Base-by-base conservation (phyloP, 2,113 vertebrate genomes). In the Oreochromis spilurus region DNA sequence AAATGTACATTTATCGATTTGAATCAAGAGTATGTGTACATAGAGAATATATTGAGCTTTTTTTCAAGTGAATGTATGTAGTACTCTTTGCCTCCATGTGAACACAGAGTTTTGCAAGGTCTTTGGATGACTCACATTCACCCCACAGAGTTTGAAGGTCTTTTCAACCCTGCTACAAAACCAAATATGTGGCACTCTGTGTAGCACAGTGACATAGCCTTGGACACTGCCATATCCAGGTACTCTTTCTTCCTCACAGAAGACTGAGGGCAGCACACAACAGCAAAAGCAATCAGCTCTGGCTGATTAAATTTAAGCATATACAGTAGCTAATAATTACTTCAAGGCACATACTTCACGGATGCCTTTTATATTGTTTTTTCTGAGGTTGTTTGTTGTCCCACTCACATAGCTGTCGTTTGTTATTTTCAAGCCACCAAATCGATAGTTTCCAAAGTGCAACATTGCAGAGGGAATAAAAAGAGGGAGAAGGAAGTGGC, bases 371-470 rank as follows among this genome's bases (percentile, higher is more conserved):
- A 43, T 45, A 45, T 83, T 88, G 81, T 87, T 89, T 94, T 87
- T 85, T 34, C 50, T 26, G 54, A 62, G 88, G 83, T 88, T 91
- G 79, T 94, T 95, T 90, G 88, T 93, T 95, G 87, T 75, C 82
- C 57, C 72, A 50, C 86, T 89, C 7, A 21, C 82, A 88, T 50
- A 17, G 52, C 80, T 84, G 88, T 87, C n/a, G 90, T 95, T 93
- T 94, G 92, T 94, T 96, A 91, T 95, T 94, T 95, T 87, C 91
- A 87, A 94, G 93, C 81, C 77, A 91, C 81, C 79, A 19, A 92
- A 95, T 96, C 94, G 87, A 96, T 95, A 92, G 88, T 93, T 92
- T 89, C 86, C 87, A 83, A 92, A 88, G 85, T 91, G 88, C 87
- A 91, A 86, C 77, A 80, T 82, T 86, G 92, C 90, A 91, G 58